A percentile compares a stretch with the other conserved stretches of the same genome.
Evolutionary conservation across 2,113 vertebrate genomes (phyloP).

Genomic region (Lophura nycthemera): DNA sequence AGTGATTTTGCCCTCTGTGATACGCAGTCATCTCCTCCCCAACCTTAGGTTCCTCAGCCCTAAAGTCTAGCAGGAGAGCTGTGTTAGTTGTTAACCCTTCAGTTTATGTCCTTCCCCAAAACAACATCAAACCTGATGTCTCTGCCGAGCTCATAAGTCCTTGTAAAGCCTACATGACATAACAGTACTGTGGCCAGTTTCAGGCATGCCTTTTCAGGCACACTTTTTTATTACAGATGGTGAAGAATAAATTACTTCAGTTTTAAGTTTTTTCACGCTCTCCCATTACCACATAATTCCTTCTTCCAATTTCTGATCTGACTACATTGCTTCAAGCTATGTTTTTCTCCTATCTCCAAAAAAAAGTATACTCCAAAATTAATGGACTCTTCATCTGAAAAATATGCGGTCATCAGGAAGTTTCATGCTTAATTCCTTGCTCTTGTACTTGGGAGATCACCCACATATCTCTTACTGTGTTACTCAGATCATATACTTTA

Average conservation of each 20-base stretch:
- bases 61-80: not conserved
- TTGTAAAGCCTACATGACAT: not conserved
- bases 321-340: not conserved
- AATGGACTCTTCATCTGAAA: not conserved
- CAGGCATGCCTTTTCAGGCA: not conserved
- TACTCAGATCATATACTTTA: not conserved
- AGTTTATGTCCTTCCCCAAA: not conserved
- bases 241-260: not conserved
- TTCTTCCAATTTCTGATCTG: not conserved
- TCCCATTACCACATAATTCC: not conserved
- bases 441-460: not conserved
- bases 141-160: not conserved
- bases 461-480: not conserved
- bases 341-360: not conserved
- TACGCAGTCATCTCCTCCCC: not conserved
- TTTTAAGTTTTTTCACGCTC: not conserved
- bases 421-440: not conserved
- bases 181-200: rapidly evolving
- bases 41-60: not conserved
- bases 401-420: not conserved
- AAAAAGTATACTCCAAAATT: not conserved
- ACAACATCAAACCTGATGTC: not conserved
- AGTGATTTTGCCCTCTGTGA: not conserved
- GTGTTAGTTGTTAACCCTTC: not conserved
- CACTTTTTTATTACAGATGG: not conserved